Percentiles rank a stretch among this genome's conserved stretches.
phyloP scores from a whole-genome alignment of 2,113 vertebrate genomes.

The Sigmodon hispidus region DNA sequence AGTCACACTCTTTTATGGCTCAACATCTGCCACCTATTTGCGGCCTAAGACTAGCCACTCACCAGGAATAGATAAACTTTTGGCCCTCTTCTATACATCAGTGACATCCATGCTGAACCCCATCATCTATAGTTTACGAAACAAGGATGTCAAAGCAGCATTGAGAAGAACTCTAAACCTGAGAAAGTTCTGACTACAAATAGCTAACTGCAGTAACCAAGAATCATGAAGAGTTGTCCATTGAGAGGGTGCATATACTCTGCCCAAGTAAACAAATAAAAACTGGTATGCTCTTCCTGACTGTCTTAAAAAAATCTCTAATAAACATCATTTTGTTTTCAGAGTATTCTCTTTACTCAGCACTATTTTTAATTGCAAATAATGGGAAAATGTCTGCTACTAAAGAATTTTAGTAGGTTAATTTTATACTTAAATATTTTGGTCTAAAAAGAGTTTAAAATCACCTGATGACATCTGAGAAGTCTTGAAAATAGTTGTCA shows the following conservation, averaged over 20 bases:
- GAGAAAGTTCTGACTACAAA: not conserved
- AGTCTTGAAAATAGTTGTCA: not conserved
- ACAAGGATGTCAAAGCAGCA: conserved; percentile 61
- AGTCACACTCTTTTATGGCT: too few species aligned
- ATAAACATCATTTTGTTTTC: too few species aligned
- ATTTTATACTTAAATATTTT: not conserved
- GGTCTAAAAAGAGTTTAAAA: not conserved
- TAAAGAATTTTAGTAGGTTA: not conserved
- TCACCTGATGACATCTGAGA: not conserved
- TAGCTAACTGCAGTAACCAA: not conserved
- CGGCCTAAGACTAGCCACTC: conserved; percentile 64
- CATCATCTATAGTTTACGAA: conserved; percentile 59
- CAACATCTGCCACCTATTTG: conserved; percentile 59
- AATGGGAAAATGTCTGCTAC: not conserved
- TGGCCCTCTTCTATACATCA: conserved; percentile 58
- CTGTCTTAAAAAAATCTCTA: not conserved
- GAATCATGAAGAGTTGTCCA: not conserved
- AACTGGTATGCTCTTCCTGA: not conserved
- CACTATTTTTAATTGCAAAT: not conserved
- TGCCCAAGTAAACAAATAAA: not conserved
- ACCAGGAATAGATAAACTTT: conserved; percentile 49
- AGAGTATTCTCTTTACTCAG: not conserved
- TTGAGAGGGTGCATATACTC: not conserved
- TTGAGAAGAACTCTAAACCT: not conserved
- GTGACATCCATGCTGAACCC: conserved; percentile 64